Evolutionary conservation across 2,797 vertebrate species (phyloP), one percentile per base, ranked within the genome.

Genomic region (Poecilia wingei): DNA sequence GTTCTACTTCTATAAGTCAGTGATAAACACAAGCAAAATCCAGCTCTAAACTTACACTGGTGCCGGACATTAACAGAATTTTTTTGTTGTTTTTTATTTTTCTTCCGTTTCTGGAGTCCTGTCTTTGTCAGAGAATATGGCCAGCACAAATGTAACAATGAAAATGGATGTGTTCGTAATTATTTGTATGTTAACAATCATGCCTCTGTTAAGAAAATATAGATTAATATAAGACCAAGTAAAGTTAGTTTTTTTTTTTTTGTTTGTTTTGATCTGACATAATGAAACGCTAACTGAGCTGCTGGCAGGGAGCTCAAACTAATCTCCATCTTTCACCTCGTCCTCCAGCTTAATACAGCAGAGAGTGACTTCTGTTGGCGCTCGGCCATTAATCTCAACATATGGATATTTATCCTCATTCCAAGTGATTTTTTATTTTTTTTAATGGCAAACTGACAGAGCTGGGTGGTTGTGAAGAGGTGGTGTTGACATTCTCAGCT

Each of bases 171-270:
- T 82, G 78, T 87, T 87, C 72, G 41, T 82, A 47, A 83, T 82
- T 80, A 72, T 90, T 79, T 90, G 79, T 89, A 78, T 85, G 82
- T 90, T 91, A 93, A 92, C 79, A 82, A 74, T 82, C 77, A 78
- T 79, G 61, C 68, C 80, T 86, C 86, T 88, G 82, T 87, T 83
- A 68, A n/a, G 39, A 69, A 91, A 85, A 87, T 84, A 82, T 84
- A 84, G 83, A 90, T 92, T 92, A 90, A 90, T 90, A 86, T 90
- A 92, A 92, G 87, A 88, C 87, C 76, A 88, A 70, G 55, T 75
- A 78, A 64, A 76, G 86, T 89, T 86, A 84, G 77, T 79, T 87
- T 91, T 88, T 89, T 88, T 89, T 87, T 55, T 53, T 53, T 12
- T 55, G n/a, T 55, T 55, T 55, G 53, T n/a, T 86, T 90, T 88